Base-by-base conservation (phyloP, 2,888 invertebrate species). In the Notodonta dromedarius region DNA sequence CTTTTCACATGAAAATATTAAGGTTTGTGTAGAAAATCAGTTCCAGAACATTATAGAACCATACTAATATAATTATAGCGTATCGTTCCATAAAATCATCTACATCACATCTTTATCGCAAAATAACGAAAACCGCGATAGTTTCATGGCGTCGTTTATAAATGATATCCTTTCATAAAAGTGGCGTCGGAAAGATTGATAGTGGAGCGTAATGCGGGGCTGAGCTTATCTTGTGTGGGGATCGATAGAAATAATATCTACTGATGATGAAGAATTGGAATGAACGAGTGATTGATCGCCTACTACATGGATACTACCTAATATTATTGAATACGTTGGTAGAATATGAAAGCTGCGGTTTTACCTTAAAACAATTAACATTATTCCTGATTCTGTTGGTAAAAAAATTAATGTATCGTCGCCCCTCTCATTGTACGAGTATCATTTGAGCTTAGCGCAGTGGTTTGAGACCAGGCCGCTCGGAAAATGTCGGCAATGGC, bases 111-210 rank as follows among this genome's bases (percentile, higher is more conserved):
- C 54, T 54, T 54, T 39, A 54, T 54, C 39, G 39, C 39, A 54
- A 54, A 54, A 54, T 54, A 39, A 54, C 39, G 39, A 44, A 56
- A 44, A 44, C 12, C 24, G 44, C 56, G 42, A 56, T 56, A 56
- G 44, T 44, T 54, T 54, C 56, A 44, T 24, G 42, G 44, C 56
- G 44, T 42, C 56, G 56, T 56, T 53, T 53, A 71, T 66, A 57
- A 67, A 59, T 60, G 64, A 63, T 69, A 62, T 70, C 44, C 59
- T 64, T 65, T 57, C 62, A 62, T 59, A 66, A 60, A 65, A 64
- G 57, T 61, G 63, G 63, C 65, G 61, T 60, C 64, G 50, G 59
- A 56, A 78, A 81, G 84, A 85, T 84, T 80, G 83, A 85, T 84
- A 73, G 74, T 63, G 58, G 40, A 60, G 60, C 73, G 70, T 78